phyloP scores from a whole-genome alignment of 2,797 vertebrate species.

The Sternotherus odoratus region DNA sequence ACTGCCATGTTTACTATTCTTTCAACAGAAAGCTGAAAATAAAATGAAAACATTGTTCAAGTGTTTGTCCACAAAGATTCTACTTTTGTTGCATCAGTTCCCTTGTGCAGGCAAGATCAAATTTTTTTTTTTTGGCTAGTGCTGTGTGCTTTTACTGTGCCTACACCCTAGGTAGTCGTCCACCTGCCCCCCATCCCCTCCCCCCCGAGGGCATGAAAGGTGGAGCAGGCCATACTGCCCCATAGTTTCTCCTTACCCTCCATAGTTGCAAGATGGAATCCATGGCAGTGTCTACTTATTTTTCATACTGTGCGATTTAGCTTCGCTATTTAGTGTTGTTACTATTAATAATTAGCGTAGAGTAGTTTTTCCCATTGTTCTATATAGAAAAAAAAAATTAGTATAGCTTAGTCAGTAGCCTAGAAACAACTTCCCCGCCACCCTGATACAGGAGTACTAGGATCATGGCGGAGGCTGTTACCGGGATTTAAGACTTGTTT shows the following conservation, averaged over 20 bases:
- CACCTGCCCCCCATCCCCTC: too few species aligned
- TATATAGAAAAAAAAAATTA: neutral
- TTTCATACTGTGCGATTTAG: neutral
- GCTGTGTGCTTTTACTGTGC: neutral
- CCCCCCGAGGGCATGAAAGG: neutral
- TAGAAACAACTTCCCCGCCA: neutral
- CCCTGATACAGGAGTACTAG: too few species aligned
- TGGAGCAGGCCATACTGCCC: neutral
- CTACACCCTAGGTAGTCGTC: neutral
- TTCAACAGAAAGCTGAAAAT: neutral
- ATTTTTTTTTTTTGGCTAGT: neutral
- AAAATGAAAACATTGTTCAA: neutral
- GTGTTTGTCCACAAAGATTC: neutral
- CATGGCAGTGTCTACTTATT: neutral
- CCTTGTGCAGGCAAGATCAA: too few species aligned
- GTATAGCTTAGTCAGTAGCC: neutral
- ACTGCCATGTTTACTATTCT: neutral
- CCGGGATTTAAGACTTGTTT: neutral
- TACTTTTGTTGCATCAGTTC: neutral
- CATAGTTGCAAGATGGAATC: neutral
- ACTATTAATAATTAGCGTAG: neutral
- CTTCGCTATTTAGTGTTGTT: neutral
- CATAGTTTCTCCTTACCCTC: neutral
- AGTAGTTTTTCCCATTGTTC: neutral
- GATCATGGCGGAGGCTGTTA: neutral